These are phyloP conservation scores for Eudyptes chrysolophus DNA, from an alignment of 2,113 vertebrate species.

Conservation along the genomic window DNA sequence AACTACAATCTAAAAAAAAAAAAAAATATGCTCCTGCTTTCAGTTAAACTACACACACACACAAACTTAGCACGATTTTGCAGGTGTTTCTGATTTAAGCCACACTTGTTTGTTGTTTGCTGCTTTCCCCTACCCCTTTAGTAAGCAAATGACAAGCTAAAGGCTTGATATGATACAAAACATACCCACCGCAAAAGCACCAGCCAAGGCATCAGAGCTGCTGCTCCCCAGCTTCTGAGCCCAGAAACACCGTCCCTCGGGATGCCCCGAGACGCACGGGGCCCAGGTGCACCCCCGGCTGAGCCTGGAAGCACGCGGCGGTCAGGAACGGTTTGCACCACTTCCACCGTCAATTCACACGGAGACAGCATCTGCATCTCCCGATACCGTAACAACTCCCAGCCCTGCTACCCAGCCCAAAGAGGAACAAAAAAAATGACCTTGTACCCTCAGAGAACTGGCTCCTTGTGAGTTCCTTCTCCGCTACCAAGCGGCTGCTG, in stretches of 20 bases:
- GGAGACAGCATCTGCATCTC: background rate
- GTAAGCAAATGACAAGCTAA: conserved; percentile 10
- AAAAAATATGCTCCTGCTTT: background rate
- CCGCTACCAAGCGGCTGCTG: background rate
- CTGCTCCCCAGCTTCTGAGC: background rate
- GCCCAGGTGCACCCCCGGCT: rapidly evolving
- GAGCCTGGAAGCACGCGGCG: background rate
- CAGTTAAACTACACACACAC: conserved; percentile 39
- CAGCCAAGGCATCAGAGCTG: background rate
- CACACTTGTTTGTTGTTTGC: conserved; percentile 59
- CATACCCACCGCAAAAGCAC: background rate
- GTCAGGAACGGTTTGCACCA: background rate
- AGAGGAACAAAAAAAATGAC: background rate
- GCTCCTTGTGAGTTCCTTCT: background rate
- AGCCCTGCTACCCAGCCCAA: background rate
- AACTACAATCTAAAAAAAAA: conserved; percentile 24
- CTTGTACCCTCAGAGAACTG: background rate
- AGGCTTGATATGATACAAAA: conserved; percentile 3
- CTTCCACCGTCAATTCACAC: rapidly evolving
- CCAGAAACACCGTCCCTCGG: background rate
- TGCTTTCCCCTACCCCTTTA: background rate
- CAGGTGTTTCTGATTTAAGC: conserved; percentile 70
- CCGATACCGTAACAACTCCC: rapidly evolving
- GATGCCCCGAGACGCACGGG: background rate
- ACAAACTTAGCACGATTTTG: conserved; percentile 6